Conservation (phyloP, 2,113 vertebrate species). For the Climacteris rufus region DNA sequence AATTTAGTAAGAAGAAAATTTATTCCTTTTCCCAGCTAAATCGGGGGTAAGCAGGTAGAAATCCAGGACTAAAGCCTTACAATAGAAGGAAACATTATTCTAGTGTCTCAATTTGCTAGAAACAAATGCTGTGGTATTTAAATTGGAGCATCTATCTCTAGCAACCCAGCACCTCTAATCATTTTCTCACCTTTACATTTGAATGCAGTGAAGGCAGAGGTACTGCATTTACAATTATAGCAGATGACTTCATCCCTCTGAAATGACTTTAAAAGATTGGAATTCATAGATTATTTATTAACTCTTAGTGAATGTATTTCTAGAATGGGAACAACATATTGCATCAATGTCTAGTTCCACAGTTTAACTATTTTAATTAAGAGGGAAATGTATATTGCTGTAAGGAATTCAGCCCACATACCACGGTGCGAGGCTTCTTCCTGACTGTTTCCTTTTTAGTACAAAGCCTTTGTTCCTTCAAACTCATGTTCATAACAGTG, state of each 20-base stretch:
- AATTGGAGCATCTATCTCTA: constrained; percentile 56
- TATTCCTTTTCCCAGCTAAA: constrained; percentile 9
- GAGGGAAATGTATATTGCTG: background rate
- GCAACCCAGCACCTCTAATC: constrained; percentile 46
- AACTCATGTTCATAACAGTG: background rate
- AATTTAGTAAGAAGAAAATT: background rate
- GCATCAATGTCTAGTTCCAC: constrained; percentile 70
- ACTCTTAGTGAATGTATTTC: constrained; percentile 68
- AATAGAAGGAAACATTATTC: constrained; percentile 67
- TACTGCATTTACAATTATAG: constrained; percentile 61
- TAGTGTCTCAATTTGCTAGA: constrained; percentile 54
- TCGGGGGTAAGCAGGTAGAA: background rate
- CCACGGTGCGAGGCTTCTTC: background rate
- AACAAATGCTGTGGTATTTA: constrained; percentile 64
- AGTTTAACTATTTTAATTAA: constrained; percentile 71
- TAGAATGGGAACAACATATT: constrained; percentile 73
- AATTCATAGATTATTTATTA: constrained; percentile 79
- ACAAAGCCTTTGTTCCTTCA: constrained; percentile 39
- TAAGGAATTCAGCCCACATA: constrained; percentile 12
- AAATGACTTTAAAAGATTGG: constrained; percentile 78
- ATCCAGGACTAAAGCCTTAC: constrained; percentile 41
- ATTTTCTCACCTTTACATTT: constrained; percentile 62
- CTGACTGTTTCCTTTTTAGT: constrained; percentile 25
- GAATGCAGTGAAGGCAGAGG: constrained; percentile 48
- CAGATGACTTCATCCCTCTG: constrained; percentile 68